Evolutionary conservation across 2,888 invertebrate species (phyloP), one percentile per base, ranked within the genome.

Genomic region (Nebria brevicollis): DNA sequence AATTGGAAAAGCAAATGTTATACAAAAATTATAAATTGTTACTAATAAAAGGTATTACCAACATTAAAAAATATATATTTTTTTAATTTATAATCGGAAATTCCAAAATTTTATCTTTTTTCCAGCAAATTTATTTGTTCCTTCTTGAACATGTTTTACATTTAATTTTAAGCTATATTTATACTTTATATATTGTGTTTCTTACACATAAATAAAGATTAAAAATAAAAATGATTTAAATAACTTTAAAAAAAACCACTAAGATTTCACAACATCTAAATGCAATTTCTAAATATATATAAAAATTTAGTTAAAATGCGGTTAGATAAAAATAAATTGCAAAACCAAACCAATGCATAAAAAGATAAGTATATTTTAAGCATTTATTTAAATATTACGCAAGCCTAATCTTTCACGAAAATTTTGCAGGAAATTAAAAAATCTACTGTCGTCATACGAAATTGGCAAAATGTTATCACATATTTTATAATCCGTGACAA

Each of bases 401-500:
- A 74, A 79, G 65, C 13, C 34, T 42, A 65, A 75, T 79, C 68
- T 79, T 66, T 77, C 43, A 43, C 43, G 72, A 72, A 66, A 68
- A 79, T 43, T 42, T 68, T 20, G n/a, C 66, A 25, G 43, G 54
- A 75, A 79, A 79, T 75, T 79, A 66, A 54, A 54, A 68, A 42
- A 75, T 25, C n/a, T 10, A 74, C 13, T 74, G 54, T 20, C 54
- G 54, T 72, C 72, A 74, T 54, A 8, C 54, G 8, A 74, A 43
- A 74, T 42, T 11, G 10, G 54, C 2, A 68, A 68, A 15, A 43
- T 20, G 65, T 79, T 75, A 79, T 79, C 68, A 15, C 34, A 66
- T 66, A 75, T 66, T 79, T 54, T 25, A 75, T 79, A 75, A 79
- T 68, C 68, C 68, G 79, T 66, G 73, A 79, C 75, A 79, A 79